Evolutionary conservation across 2,888 invertebrate species (phyloP), one percentile per base, ranked within the genome.

Genomic region (Dryadula phaetusa): DNA sequence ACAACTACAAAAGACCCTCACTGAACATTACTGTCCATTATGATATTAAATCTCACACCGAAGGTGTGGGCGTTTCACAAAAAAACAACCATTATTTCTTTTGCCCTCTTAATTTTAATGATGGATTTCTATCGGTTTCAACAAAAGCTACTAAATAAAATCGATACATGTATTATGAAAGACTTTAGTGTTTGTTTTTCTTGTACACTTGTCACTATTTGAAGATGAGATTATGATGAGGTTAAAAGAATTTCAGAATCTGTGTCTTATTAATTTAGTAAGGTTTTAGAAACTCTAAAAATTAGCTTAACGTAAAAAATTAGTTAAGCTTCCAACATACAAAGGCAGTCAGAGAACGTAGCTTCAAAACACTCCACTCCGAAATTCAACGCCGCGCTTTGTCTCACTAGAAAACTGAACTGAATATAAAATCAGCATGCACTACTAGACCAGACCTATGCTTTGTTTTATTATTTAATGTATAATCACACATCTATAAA

Each of bases 21-120:
- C 70, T 72, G 72, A 72, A 74, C 74, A 75, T 71, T 72, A 69
- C 60, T 75, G 74, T 75, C 76, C 77, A 79, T 79, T 79, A 79
- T 71, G 75, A 74, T 79, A 79, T 79, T 79, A 73, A 78, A 77
- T 77, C 75, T 72, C 76, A 72, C 73, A 66, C 68, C 71, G 69
- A 75, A 76, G 73, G 74, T 75, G 72, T 72, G 72, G 70, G 68
- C 66, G 66, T 63, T 69, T 58, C 69, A 70, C 62, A 72, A 67
- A 72, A 56, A 72, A 67, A 70, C 66, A 71, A 44, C 64, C 61
- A 65, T 70, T 70, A 70, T 64, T 66, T 66, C 49, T 37, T 65
- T 66, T 66, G 54, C 68, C 69, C 71, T 70, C 66, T 68, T 71
- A 71, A 70, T 72, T 69, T 71, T 52, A 70, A 49, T 67, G 70